Conservation (phyloP, 2,888 invertebrate species). For the Tricholauxania praeusta region DNA sequence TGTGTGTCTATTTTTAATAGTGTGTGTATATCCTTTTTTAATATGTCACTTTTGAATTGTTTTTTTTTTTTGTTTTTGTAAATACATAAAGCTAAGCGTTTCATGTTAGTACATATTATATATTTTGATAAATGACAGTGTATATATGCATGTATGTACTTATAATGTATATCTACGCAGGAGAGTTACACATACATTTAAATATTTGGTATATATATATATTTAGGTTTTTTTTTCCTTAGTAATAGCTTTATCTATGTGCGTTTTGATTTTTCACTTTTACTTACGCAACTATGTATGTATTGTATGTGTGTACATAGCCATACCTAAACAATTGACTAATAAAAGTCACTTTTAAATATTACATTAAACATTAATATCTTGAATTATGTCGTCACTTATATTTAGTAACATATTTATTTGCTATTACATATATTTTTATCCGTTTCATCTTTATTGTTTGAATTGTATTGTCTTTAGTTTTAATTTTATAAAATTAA, state of each 20-base stretch:
- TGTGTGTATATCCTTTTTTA: not conserved
- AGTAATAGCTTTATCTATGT: constrained; percentile 41
- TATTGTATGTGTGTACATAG: constrained; percentile 33
- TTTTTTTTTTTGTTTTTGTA: not conserved
- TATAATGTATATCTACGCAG: not conserved
- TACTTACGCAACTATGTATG: constrained; percentile 35
- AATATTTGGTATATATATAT: constrained; percentile 8
- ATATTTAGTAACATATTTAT: no score
- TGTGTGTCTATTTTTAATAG: no score
- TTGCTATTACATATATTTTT: no score
- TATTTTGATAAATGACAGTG: constrained; percentile 1
- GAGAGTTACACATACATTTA: no score
- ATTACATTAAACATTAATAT: constrained; percentile 4
- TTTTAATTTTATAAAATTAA: not conserved
- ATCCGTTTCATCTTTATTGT: constrained; percentile 2
- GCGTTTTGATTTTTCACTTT: not conserved
- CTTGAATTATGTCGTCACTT: not conserved
- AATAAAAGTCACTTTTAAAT: constrained; percentile 5
- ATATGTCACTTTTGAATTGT: constrained; percentile 3
- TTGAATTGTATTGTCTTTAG: not conserved
- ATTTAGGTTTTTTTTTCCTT: constrained; percentile 36
- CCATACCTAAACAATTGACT: constrained; percentile 31
- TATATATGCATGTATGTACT: not conserved
- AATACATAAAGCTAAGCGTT: constrained; percentile 39
- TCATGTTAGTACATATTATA: constrained; percentile 22